Conservation (phyloP, 2,797 vertebrate species). For the Nothura maculosa region DNA sequence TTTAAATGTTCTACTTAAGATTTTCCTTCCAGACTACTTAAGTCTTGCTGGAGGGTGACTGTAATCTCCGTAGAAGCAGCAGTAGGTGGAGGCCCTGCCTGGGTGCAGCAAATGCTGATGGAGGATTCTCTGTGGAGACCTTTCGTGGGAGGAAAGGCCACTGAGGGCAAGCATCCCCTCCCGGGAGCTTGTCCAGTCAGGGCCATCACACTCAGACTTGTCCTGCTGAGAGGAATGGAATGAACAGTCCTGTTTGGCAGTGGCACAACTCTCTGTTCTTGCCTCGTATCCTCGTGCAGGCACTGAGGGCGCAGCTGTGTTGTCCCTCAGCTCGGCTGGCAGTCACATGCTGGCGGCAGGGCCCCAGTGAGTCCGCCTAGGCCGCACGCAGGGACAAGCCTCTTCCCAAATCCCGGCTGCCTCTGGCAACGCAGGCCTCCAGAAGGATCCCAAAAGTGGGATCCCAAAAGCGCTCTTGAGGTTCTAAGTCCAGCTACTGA, state of each 20-base stretch:
- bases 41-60: neutral
- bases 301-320: no score
- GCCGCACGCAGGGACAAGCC: no score
- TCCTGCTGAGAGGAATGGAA: neutral
- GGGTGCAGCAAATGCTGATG: accelerated
- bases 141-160: neutral
- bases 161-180: neutral
- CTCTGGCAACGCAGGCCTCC: accelerated
- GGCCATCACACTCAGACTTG: neutral
- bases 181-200: neutral
- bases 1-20: neutral
- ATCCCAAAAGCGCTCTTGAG: neutral
- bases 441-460: no score
- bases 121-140: neutral
- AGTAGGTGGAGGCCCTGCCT: neutral
- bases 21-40: neutral
- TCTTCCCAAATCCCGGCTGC: neutral
- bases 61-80: neutral
- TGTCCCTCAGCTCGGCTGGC: no score
- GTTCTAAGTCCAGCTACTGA: neutral
- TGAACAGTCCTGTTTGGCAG: neutral
- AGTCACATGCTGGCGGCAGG: no score
- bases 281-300: no score
- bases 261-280: neutral
- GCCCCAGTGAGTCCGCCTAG: no score